Evolutionary conservation across 2,113 vertebrate species (phyloP).

Genomic region (Sisor rabdophorus): DNA sequence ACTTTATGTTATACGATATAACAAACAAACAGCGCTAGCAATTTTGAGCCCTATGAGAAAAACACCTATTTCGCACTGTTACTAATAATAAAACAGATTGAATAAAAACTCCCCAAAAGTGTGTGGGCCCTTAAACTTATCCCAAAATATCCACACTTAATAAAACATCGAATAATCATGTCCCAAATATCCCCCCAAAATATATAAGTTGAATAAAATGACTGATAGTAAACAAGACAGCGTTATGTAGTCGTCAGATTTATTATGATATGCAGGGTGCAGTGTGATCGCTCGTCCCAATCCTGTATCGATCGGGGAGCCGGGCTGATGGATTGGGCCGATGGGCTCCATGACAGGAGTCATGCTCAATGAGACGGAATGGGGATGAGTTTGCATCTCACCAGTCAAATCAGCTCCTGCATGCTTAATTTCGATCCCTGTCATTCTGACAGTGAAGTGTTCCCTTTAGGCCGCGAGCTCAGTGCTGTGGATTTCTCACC

Average conservation of each 20-base stretch:
- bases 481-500: slow-evolving; percentile 30
- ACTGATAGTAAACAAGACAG: slow-evolving; percentile 14
- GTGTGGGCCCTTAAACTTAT: too few species aligned
- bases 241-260: slow-evolving; percentile 30
- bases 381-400: slow-evolving; percentile 54
- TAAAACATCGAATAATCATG: neutral
- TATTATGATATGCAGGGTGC: slow-evolving; percentile 52
- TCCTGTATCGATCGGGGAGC: slow-evolving; percentile 62
- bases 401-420: slow-evolving; percentile 52
- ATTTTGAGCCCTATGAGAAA: too few species aligned
- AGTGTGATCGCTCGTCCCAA: slow-evolving; percentile 52
- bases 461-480: slow-evolving; percentile 47
- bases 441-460: slow-evolving; percentile 66
- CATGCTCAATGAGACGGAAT: slow-evolving; percentile 49
- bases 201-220: slow-evolving; percentile 16
- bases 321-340: slow-evolving; percentile 62
- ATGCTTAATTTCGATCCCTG: slow-evolving; percentile 56
- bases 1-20: too few species aligned
- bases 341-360: slow-evolving; percentile 57
- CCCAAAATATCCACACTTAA: too few species aligned
- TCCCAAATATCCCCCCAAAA: neutral
- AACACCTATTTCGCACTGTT: too few species aligned
- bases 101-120: too few species aligned
- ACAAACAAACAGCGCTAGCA: too few species aligned
- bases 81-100: too few species aligned